Percentiles rank a stretch among this genome's conserved stretches.
phyloP scores from a whole-genome alignment of 1,140 invertebrate genomes.

The Yoshiicerus persimilis region DNA sequence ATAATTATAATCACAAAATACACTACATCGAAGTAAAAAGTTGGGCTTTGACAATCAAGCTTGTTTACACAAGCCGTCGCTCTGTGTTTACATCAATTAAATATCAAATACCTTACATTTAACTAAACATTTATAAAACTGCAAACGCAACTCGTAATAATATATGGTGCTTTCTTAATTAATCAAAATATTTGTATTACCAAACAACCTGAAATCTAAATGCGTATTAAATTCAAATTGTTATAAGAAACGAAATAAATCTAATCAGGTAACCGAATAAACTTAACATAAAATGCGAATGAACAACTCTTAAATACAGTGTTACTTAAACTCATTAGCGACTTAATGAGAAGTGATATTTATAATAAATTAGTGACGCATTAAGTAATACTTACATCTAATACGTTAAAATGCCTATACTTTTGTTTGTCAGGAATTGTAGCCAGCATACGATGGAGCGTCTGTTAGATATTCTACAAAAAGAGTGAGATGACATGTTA shows the following conservation, averaged over 20 bases:
- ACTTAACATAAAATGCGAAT: not conserved
- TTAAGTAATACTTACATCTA: not conserved
- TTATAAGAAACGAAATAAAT: too few relatives aligned
- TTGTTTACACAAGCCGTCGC: not conserved
- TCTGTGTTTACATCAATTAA: not conserved
- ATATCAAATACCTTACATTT: not conserved
- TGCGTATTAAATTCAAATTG: too few relatives aligned
- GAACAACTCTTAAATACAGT: not conserved
- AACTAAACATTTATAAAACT: too few relatives aligned
- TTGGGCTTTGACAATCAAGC: not conserved
- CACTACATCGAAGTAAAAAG: not conserved
- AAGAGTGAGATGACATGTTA: slow-evolving; percentile 12
- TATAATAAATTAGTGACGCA: not conserved
- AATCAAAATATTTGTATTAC: not conserved
- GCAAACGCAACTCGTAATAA: too few relatives aligned
- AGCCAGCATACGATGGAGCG: not conserved
- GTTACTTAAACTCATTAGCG: not conserved
- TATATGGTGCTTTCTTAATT: too few relatives aligned
- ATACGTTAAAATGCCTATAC: not conserved
- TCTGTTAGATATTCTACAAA: slow-evolving; percentile 13
- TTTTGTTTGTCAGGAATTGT: not conserved
- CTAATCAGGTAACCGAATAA: not conserved
- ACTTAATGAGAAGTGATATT: not conserved
- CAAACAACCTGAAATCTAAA: too few relatives aligned
- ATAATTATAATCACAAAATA: not conserved